These are phyloP conservation scores for Erinaceus europaeus DNA, from an alignment of 2,113 vertebrate genomes.

Conservation along the genomic window DNA sequence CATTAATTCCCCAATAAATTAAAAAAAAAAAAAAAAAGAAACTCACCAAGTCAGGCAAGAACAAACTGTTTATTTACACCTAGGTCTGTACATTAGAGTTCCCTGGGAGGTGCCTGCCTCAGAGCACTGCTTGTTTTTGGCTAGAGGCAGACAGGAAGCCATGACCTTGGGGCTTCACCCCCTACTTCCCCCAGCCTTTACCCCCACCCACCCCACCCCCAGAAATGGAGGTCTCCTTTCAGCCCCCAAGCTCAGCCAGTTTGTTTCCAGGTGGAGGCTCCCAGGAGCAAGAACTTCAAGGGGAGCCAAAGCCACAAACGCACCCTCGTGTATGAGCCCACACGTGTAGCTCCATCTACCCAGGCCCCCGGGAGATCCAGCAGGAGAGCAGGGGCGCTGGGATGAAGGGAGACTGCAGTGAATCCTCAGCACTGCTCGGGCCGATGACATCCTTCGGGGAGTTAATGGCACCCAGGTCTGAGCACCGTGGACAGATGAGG, in stretches of 20 bases:
- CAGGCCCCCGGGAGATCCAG: background rate
- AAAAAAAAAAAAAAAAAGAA: no score
- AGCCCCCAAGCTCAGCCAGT: background rate
- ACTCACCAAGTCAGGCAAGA: slow-evolving; percentile 79
- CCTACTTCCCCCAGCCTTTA: no score
- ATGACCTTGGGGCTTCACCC: background rate
- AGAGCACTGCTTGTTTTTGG: background rate
- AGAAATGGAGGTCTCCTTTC: background rate
- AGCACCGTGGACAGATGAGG: slow-evolving; percentile 49
- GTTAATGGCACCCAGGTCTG: slow-evolving; percentile 62
- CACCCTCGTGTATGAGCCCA: background rate
- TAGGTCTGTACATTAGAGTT: slow-evolving; percentile 74
- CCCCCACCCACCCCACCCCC: background rate
- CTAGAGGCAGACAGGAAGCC: background rate
- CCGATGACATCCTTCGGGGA: background rate
- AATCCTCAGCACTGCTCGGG: background rate
- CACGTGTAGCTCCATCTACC: fast-evolving
- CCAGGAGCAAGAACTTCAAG: background rate
- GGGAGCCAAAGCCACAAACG: background rate
- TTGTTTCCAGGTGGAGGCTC: background rate
- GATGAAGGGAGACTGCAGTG: background rate
- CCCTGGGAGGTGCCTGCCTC: slow-evolving; percentile 32
- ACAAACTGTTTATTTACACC: slow-evolving; percentile 83
- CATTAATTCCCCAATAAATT: no score
- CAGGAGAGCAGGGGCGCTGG: background rate